phyloP scores from a whole-genome alignment of 2,888 invertebrate species.

The Trichogramma evanescens region DNA sequence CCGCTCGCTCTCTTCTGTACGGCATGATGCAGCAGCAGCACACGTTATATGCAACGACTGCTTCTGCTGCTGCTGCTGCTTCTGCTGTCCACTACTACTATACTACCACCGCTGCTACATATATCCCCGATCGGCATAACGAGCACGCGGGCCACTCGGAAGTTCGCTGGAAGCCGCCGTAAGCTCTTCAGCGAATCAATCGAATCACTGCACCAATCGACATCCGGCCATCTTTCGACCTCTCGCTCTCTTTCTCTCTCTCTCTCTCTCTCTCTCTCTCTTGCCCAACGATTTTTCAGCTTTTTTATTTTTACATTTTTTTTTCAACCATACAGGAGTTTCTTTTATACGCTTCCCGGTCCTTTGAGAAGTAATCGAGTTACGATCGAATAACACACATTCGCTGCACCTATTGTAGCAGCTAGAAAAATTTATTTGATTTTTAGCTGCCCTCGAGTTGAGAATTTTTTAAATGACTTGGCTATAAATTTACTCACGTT shows the following conservation, averaged over 20 bases:
- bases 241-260: background rate
- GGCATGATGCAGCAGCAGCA: background rate
- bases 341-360: too few relatives aligned
- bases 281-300: background rate
- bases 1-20: constrained; percentile 1
- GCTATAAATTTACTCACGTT: too few relatives aligned
- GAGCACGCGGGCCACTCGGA: constrained; percentile 32
- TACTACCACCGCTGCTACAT: background rate
- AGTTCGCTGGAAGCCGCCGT: constrained; percentile 33
- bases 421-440: too few relatives aligned
- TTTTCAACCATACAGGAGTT: too few relatives aligned
- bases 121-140: background rate
- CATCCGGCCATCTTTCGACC: constrained; percentile 34
- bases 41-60: background rate
- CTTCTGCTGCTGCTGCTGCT: background rate
- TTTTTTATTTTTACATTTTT: too few relatives aligned
- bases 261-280: too few relatives aligned
- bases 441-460: too few relatives aligned
- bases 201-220: constrained; percentile 38
- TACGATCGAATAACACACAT: too few relatives aligned
- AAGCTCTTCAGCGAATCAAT: constrained; percentile 35
- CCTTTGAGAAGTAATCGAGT: too few relatives aligned
- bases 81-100: background rate
- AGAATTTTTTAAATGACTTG: too few relatives aligned
- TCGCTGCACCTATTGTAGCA: too few relatives aligned